phyloP scores from a whole-genome alignment of 37 sponge, comb jelly and placozoan species.

The Mnemiopsis leidyi region DNA sequence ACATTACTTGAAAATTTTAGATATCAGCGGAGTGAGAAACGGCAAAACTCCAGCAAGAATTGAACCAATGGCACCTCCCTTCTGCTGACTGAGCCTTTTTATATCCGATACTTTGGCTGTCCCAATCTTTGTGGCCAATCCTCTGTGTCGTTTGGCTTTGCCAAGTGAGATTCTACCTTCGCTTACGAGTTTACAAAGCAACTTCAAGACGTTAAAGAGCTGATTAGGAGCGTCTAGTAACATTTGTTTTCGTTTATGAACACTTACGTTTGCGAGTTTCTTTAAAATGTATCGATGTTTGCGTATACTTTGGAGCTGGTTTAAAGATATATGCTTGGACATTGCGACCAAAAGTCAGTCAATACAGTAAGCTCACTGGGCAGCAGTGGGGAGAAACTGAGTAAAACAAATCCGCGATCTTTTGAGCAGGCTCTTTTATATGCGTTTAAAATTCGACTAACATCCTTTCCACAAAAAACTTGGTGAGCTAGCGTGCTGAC shows the following conservation, averaged over 20 bases:
- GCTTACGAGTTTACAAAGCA: not conserved
- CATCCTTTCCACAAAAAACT: not conserved
- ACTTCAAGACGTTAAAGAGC: not conserved
- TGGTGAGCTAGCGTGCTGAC: not conserved
- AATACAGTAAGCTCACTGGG: not conserved
- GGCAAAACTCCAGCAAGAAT: conserved; percentile 1
- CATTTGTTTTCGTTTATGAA: not conserved
- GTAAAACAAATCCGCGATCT: not conserved
- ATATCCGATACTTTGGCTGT: not conserved
- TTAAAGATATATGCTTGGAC: no score
- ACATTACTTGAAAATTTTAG: conserved; percentile 4
- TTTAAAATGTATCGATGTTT: not conserved
- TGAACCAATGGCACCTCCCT: not conserved
- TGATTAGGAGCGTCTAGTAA: not conserved
- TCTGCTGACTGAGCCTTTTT: not conserved
- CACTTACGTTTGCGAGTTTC: not conserved
- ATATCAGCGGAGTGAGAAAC: not conserved
- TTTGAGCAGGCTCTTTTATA: not conserved
- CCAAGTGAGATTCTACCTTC: not conserved
- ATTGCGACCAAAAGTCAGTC: not conserved
- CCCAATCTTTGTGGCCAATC: not conserved
- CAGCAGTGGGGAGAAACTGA: not conserved
- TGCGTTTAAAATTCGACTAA: not conserved
- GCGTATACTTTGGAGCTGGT: no score
- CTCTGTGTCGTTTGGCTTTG: not conserved